These are phyloP conservation scores for Drosophila anomalata DNA, from an alignment of 2,888 invertebrate species.

Conservation along the genomic window DNA sequence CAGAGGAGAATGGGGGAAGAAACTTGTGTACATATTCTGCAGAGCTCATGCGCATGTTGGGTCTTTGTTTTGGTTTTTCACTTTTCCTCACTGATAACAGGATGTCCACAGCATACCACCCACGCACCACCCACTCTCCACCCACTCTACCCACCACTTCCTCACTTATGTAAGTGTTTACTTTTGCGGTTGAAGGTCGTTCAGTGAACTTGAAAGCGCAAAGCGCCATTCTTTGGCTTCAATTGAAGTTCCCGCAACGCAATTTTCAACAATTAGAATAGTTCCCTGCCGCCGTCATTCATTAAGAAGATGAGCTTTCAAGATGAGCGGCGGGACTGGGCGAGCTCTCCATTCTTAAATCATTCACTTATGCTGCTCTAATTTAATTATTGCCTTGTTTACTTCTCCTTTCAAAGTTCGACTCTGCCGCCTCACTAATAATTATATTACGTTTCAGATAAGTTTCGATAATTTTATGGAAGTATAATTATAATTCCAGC, in stretches of 20 bases:
- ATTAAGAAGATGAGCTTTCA: background rate
- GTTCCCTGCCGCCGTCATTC: background rate
- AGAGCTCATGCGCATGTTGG: slow-evolving; percentile 58
- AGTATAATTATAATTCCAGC: background rate
- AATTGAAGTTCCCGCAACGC: slow-evolving; percentile 9
- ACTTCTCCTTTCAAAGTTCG: slow-evolving; percentile 13
- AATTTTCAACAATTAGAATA: slow-evolving; percentile 26
- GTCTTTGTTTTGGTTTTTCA: slow-evolving; percentile 33
- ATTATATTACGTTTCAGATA: slow-evolving; percentile 22
- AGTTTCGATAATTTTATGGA: slow-evolving; percentile 28
- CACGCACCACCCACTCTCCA: background rate
- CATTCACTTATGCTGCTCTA: slow-evolving; percentile 28
- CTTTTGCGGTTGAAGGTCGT: slow-evolving; percentile 67
- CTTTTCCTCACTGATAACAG: slow-evolving; percentile 32
- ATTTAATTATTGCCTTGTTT: slow-evolving; percentile 30
- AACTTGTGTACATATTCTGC: slow-evolving; percentile 14
- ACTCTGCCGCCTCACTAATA: slow-evolving; percentile 1
- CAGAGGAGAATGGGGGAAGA: background rate
- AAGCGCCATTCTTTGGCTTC: background rate
- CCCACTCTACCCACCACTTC: background rate
- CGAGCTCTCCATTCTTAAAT: background rate
- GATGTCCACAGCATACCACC: slow-evolving; percentile 25
- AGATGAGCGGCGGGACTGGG: slow-evolving; percentile 2
- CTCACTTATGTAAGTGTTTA: slow-evolving; percentile 52
- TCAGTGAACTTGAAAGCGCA: slow-evolving; percentile 60